Percentiles rank a stretch among this genome's conserved stretches.
Evolutionary conservation across 1,140 invertebrate genomes (phyloP).

Genomic region (Papilio aristodemus): DNA sequence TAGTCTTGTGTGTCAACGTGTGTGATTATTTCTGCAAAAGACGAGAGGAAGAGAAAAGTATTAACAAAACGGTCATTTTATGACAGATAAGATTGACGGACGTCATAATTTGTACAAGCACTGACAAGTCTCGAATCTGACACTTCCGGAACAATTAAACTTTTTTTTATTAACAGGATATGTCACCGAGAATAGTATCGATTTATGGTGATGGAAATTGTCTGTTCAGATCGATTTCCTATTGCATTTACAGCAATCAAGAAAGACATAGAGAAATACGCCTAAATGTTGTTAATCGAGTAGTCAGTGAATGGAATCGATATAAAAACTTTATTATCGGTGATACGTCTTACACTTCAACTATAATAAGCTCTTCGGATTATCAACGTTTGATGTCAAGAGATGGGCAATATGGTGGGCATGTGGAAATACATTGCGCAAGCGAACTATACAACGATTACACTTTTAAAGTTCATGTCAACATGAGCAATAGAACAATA

Average conservation of each 20-base stretch:
- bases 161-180: conserved; percentile 34
- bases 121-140: conserved; percentile 10
- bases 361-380: conserved; percentile 48
- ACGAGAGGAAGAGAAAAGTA: not conserved
- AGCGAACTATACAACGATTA: conserved; percentile 61
- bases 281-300: conserved; percentile 55
- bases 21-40: not conserved
- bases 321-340: conserved; percentile 73
- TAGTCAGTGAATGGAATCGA: conserved; percentile 60
- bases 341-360: conserved; percentile 58
- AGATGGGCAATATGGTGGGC: conserved; percentile 68
- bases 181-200: conserved; percentile 56
- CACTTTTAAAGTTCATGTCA: conserved; percentile 64
- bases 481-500: conserved; percentile 55
- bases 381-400: conserved; percentile 58
- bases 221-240: conserved; percentile 68
- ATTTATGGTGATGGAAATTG: conserved; percentile 71
- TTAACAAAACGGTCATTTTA: not conserved
- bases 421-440: conserved; percentile 64
- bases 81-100: conserved; percentile 13
- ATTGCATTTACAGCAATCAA: conserved; percentile 65
- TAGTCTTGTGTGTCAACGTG: not conserved
- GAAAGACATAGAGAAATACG: conserved; percentile 64
- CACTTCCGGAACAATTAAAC: conserved; percentile 6
- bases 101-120: conserved; percentile 1